Evolutionary conservation across 2,797 vertebrate species (phyloP).

Genomic region (Urocyon cinereoargenteus): DNA sequence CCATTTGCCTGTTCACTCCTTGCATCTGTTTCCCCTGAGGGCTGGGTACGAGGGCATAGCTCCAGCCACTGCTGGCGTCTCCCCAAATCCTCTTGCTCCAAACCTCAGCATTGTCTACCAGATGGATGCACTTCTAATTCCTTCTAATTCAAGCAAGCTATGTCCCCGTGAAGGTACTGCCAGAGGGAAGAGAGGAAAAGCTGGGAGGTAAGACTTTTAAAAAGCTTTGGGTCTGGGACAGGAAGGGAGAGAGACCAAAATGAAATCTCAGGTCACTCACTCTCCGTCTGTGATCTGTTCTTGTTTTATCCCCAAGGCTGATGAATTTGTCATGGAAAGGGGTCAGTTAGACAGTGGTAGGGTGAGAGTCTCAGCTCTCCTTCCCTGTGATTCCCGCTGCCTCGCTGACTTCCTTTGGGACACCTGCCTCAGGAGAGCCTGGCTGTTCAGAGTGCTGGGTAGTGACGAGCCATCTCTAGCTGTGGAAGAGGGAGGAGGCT

Average conservation of each 20-base stretch:
- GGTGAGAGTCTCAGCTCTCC: background rate
- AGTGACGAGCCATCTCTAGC: no score
- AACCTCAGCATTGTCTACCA: background rate
- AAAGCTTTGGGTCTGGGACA: background rate
- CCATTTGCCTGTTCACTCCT: background rate
- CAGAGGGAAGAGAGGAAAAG: background rate
- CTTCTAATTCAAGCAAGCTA: background rate
- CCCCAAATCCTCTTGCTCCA: background rate
- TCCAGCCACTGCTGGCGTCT: background rate
- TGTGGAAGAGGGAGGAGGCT: no score
- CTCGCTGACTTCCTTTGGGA: background rate
- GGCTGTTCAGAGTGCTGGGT: background rate
- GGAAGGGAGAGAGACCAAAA: background rate
- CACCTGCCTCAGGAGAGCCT: background rate
- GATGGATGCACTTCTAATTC: background rate
- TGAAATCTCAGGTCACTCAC: background rate
- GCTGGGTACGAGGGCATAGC: background rate
- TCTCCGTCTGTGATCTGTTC: background rate
- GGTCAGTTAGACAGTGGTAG: background rate
- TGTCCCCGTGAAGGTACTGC: background rate
- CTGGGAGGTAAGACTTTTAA: background rate
- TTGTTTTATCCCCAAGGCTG: background rate
- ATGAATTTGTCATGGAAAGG: background rate
- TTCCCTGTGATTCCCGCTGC: rapidly evolving
- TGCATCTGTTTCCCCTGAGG: background rate